These are phyloP conservation scores for Orthosia gracilis DNA, from an alignment of 2,888 invertebrate genomes.

Conservation along the genomic window DNA sequence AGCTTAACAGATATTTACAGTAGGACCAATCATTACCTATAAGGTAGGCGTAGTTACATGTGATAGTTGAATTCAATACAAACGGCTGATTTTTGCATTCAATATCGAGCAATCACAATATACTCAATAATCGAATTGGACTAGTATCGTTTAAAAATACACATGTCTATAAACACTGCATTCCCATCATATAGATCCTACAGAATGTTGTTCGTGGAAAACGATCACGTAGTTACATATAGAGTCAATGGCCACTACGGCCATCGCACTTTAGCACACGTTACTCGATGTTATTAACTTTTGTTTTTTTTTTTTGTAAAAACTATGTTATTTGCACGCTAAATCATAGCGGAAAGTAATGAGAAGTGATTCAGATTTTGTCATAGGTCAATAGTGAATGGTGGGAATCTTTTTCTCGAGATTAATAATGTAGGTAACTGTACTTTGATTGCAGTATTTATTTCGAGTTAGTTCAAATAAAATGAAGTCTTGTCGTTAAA, in stretches of 20 bases:
- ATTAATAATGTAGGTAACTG: constrained; percentile 5
- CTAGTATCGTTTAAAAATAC: background rate
- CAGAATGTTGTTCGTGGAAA: constrained; percentile 33
- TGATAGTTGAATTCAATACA: too few relatives aligned
- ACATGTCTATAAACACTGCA: background rate
- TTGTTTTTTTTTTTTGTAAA: constrained; percentile 40
- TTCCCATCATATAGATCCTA: constrained; percentile 15
- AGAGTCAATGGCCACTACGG: constrained; percentile 59
- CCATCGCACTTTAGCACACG: constrained; percentile 41
- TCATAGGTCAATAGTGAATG: background rate
- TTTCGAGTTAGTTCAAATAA: background rate
- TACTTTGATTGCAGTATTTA: constrained; percentile 7
- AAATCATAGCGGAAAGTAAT: constrained; percentile 11
- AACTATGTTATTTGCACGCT: constrained; percentile 42
- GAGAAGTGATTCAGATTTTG: constrained; percentile 8
- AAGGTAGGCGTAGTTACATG: too few relatives aligned
- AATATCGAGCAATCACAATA: background rate
- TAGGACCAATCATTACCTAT: too few relatives aligned
- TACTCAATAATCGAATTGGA: background rate
- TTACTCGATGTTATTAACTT: constrained; percentile 36
- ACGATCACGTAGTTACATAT: constrained; percentile 49
- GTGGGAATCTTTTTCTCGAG: background rate
- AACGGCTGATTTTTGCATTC: background rate
- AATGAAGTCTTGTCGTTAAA: background rate
- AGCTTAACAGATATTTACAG: background rate